A percentile compares a stretch with the other conserved stretches of the same genome.
Evolutionary conservation across 1,140 invertebrate species (phyloP).

Genomic region (Laupala kohalensis): DNA sequence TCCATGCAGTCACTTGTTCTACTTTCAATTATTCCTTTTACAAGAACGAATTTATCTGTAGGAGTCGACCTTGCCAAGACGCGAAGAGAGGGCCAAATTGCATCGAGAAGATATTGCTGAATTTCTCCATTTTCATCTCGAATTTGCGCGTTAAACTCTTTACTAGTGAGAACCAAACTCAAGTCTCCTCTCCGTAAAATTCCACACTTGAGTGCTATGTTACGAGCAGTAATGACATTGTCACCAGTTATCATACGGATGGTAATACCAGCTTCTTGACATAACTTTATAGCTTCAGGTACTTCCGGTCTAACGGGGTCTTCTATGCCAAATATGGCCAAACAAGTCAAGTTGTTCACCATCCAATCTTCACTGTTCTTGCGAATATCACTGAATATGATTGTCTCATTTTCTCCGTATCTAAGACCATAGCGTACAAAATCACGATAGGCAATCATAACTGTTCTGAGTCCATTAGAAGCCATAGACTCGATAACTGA

Average conservation of each 20-base stretch:
- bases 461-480: constrained; percentile 44
- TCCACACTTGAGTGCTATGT: constrained; percentile 51
- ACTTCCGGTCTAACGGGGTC: constrained; percentile 54
- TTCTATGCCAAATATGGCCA: constrained; percentile 49
- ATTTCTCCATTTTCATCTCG: constrained; percentile 34
- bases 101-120: constrained; percentile 35
- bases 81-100: constrained; percentile 48
- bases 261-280: constrained; percentile 45
- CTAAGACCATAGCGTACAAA: constrained; percentile 26
- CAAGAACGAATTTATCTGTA: constrained; percentile 48
- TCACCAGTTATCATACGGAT: constrained; percentile 58
- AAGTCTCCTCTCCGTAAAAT: constrained; percentile 41
- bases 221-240: constrained; percentile 52
- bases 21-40: constrained; percentile 52
- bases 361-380: constrained; percentile 47
- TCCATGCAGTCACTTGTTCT: constrained; percentile 37
- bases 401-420: constrained; percentile 17
- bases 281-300: constrained; percentile 40
- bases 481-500: constrained; percentile 53
- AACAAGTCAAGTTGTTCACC: constrained; percentile 36
- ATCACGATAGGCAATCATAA: constrained; percentile 42
- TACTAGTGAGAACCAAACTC: constrained; percentile 46
- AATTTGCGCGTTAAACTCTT: constrained; percentile 46
- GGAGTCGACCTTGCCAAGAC: constrained; percentile 52
- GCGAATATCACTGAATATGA: constrained; percentile 19